Base-by-base conservation (phyloP, 2,113 vertebrate species). In the Pachycephala philippinensis region DNA sequence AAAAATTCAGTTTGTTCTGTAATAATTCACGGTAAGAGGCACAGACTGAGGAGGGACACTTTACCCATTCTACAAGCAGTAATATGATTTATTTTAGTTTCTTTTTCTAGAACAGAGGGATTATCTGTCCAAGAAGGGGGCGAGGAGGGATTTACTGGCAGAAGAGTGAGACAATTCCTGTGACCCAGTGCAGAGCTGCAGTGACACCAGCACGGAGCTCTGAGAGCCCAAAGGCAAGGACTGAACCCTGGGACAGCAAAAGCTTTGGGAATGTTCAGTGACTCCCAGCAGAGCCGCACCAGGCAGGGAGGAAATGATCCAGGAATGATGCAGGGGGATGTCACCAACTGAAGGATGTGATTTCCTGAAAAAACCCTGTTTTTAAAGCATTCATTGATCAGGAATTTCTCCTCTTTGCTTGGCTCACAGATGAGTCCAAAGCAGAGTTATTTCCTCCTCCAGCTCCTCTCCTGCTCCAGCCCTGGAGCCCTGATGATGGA, bases 341-440 rank as follows among this genome's bases (percentile, higher is more conserved):
- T 33, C 68, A 44, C 35, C 47, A 27, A 1, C 0, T 10, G 27
- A 74, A 69, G 35, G 64, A 23, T 4, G 4, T 1, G 4, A 31
- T 64, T 40, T 45, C 4, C 27, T 80, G 12, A 40, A 78, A 31
- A 2, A 0, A 0, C 14, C 11, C 2, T 19, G 40, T 30, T 71
- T 81, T 60, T 42, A 44, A 40, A 56, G 39, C 69, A 82, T 15
- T 21, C 15, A n/a, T 64, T 60, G 40, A 15, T 66, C 47, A 27
- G 3, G 7, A 22, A 11, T 14, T 37, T 78, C 33, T 15, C n/a
- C 27, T 66, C 44, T 61, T 72, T 13, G 9, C 7, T 1, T 54
- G 56, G 45, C 54, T 44, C 60, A 20, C 9, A 15, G 53, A 39
- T 60, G 44, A 66, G 78, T 31, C 78, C 45, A 78, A 77, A 59